Base-by-base conservation (phyloP, 2,113 vertebrate species). In the Hyperopisus bebe region DNA sequence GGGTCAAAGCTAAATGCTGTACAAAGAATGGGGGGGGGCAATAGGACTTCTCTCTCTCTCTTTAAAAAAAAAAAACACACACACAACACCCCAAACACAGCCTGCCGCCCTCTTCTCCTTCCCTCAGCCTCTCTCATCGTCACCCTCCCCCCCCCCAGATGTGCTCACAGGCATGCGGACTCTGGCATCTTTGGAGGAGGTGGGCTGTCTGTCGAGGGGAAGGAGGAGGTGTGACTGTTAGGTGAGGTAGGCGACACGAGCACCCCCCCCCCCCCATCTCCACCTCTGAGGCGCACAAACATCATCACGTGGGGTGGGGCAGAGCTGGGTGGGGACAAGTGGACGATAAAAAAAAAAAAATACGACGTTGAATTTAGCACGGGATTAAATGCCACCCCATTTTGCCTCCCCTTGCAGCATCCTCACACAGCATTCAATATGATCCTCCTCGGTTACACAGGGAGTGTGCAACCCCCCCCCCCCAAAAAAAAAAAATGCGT, bases 1-100 rank as follows among this genome's bases (percentile, higher is more conserved):
- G 97, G 98, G 98, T 97, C 98, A 97, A 96, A 97, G 97, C 97
- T 97, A 97, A 96, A 96, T 95, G 97, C 97, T 97, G 96, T 96
- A 96, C 97, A 97, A 97, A 98, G 96, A 96, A 97, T 96, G 96
- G 94, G 83, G 83, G 83, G 83, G 96, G 96, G 96, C 94, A 92
- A 95, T 93, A 96, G 95, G 94, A 96, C 92, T 84, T n/a, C 82
- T 90, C 88, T 58, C 88, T 93, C 94, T 88, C 87, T 90, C 89
- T 88, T 86, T 87, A 66, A 80, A 93, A 90, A 92, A 91, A 94
- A 94, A 92, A 92, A 94, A 94, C n/a, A n/a, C n/a, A n/a, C n/a
- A 94, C 91, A 46, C 3, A 46, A 46, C 5, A 92, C 92, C 88
- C 58, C 44, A 89, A 92, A 89, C n/a, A 92, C 93, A 93, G 91